Percentiles rank a stretch among this genome's conserved stretches.
phyloP scores from a whole-genome alignment of 2,888 invertebrate species.

The Cheilosia variabilis region DNA sequence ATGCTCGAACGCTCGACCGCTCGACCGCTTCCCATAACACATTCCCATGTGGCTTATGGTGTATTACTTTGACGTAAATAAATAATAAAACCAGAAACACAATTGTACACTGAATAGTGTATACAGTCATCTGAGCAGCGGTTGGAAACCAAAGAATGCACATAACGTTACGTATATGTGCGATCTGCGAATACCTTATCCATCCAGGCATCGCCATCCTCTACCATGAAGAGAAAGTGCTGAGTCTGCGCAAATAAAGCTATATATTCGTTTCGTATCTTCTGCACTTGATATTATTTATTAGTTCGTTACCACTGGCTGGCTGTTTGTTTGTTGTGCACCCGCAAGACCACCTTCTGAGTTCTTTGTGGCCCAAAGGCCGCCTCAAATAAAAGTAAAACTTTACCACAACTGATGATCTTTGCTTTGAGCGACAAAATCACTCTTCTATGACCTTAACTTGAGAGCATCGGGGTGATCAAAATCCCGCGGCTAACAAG shows the following conservation, averaged over 20 bases:
- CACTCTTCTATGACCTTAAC: constrained; percentile 73
- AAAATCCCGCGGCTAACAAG: constrained; percentile 29
- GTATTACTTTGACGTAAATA: constrained; percentile 31
- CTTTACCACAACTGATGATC: constrained; percentile 1
- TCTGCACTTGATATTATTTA: constrained; percentile 74
- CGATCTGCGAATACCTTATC: constrained; percentile 3
- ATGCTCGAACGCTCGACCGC: constrained; percentile 50
- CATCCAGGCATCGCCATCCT: constrained; percentile 16
- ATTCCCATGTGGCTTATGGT: constrained; percentile 50
- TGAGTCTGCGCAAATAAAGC: constrained; percentile 64
- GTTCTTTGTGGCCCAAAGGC: constrained; percentile 16
- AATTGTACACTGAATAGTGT: constrained; percentile 48
- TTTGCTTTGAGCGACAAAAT: constrained; percentile 56
- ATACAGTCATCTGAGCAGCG: constrained; percentile 26
- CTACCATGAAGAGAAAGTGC: constrained; percentile 64
- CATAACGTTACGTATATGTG: constrained; percentile 3
- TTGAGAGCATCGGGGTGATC: not conserved
- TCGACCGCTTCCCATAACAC: constrained; percentile 50
- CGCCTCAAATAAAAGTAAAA: constrained; percentile 41
- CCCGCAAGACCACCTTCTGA: constrained; percentile 11
- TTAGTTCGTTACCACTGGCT: constrained; percentile 51
- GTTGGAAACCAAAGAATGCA: constrained; percentile 60
- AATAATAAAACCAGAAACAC: constrained; percentile 1
- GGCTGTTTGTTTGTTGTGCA: constrained; percentile 5
- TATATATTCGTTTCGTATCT: constrained; percentile 57